Base-by-base conservation (phyloP, 2,113 vertebrate species). In the Girardinichthys multiradiatus region DNA sequence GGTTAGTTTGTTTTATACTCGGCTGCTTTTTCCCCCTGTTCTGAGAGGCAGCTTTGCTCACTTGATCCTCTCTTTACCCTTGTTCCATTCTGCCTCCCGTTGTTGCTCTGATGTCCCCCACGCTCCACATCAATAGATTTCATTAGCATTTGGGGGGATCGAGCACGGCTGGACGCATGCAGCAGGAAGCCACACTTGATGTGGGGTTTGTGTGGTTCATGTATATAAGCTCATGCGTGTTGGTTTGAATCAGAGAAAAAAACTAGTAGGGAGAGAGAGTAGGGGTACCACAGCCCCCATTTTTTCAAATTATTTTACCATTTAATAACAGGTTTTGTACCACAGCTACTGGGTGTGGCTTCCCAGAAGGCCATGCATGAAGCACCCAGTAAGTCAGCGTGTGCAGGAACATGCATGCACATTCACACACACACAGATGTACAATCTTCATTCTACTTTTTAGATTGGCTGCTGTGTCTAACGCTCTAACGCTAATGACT, bases 321-420 rank as follows among this genome's bases (percentile, higher is more conserved):
- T 92, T 91, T 94, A 94, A 92, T 95, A 95, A 91, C 93, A 99
- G 97, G 97, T 91, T 94, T 97, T 73, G 89, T 96, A 92, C 97
- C 97, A 6, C 98, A 99, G 92, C 94, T 98, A 90, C 91, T 98
- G 94, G 98, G 98, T 94, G 98, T 98, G 89, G 96, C 96, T 87
- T 96, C 96, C 76, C 94, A 96, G 91, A 98, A 97, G 93, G 96
- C 96, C 92, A 96, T 97, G 95, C 97, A n/a, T n/a, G n/a, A n/a
- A 97, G 93, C 95, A 98, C 84, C 96, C 95, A 92, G 97, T 97
- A 95, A 98, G 96, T 95, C 89, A 26, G 77, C 72, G 73, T 61
- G 29, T 80, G 54, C 54, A 78, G 42, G 9, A 63, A 65, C 70
- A 68, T 33, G 57, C 70, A 80, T 48, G 30, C 39, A 64, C 71